Percentiles rank a stretch among this genome's conserved stretches.
Conservation (phyloP, 1,140 invertebrate species). For the Nymphalis io region DNA sequence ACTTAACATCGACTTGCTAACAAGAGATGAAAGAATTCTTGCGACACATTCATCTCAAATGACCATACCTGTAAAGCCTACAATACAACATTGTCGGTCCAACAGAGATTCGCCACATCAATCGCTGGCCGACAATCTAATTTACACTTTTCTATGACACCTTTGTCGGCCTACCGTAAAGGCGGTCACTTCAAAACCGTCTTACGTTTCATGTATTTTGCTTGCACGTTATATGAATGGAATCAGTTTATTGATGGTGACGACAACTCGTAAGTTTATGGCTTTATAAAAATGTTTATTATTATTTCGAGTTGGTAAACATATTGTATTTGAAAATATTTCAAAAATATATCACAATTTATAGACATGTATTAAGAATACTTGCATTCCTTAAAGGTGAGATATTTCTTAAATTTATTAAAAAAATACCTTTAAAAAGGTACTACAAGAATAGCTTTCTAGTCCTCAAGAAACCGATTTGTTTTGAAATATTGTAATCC, state of each 20-base stretch:
- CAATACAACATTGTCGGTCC: constrained; percentile 32
- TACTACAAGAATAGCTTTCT: too few relatives aligned
- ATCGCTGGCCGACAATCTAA: constrained; percentile 21
- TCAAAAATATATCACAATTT: too few relatives aligned
- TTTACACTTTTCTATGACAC: constrained; percentile 27
- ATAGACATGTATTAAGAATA: too few relatives aligned
- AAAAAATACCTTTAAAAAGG: too few relatives aligned
- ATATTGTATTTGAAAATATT: too few relatives aligned
- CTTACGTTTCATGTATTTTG: constrained; percentile 19
- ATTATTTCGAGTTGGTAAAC: background rate
- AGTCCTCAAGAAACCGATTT: too few relatives aligned
- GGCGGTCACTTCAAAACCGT: constrained; percentile 21
- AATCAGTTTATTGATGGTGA: constrained; percentile 15
- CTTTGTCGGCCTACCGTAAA: constrained; percentile 23
- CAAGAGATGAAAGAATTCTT: constrained; percentile 1
- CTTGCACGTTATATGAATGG: background rate
- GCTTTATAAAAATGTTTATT: constrained; percentile 3
- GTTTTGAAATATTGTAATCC: too few relatives aligned
- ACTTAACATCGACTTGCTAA: background rate
- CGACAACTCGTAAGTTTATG: background rate
- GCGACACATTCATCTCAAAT: background rate
- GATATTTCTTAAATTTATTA: too few relatives aligned
- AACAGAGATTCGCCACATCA: constrained; percentile 37
- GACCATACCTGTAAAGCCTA: constrained; percentile 15
- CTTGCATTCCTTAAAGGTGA: too few relatives aligned